These are phyloP conservation scores for Sminthurides aquaticus DNA, from an alignment of 2,888 invertebrate genomes.

Conservation along the genomic window DNA sequence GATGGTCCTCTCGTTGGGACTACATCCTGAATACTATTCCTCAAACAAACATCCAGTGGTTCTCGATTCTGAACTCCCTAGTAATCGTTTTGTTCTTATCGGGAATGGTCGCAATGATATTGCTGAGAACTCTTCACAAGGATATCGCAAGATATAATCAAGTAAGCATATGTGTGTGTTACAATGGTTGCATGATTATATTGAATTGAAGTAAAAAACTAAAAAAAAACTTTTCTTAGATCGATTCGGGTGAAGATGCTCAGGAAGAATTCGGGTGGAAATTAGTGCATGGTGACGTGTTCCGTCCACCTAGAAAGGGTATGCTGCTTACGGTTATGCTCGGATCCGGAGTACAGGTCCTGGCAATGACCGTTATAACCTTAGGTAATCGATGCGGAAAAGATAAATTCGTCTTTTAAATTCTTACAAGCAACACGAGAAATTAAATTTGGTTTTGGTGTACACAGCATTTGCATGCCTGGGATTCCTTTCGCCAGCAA, in stretches of 20 bases:
- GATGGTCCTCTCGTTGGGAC: conserved; percentile 92
- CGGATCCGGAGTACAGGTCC: conserved; percentile 94
- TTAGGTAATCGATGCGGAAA: conserved; percentile 59
- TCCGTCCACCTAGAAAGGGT: conserved; percentile 69
- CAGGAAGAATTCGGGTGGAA: conserved; percentile 78
- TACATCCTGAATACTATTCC: conserved; percentile 98
- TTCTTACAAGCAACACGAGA: not conserved
- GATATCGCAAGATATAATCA: conserved; percentile 99
- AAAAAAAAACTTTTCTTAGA: too few relatives aligned
- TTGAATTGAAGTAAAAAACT: not conserved
- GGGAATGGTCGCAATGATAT: conserved; percentile 99
- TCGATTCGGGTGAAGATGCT: conserved; percentile 56
- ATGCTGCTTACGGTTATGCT: conserved; percentile 92
- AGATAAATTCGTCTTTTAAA: conserved; percentile 1
- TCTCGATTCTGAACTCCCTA: conserved; percentile 93
- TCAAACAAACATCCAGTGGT: conserved; percentile 98
- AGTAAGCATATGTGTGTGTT: conserved; percentile 47
- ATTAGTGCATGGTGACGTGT: conserved; percentile 59
- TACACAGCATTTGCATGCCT: conserved; percentile 92
- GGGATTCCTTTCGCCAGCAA: conserved; percentile 96
- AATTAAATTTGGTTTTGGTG: not conserved
- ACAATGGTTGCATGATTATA: not conserved
- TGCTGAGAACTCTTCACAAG: conserved; percentile 90
- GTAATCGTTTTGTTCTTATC: conserved; percentile 94
- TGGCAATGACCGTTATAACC: conserved; percentile 92